These are phyloP conservation scores for Metalampra italica DNA, from an alignment of 2,888 invertebrate species.

Conservation along the genomic window DNA sequence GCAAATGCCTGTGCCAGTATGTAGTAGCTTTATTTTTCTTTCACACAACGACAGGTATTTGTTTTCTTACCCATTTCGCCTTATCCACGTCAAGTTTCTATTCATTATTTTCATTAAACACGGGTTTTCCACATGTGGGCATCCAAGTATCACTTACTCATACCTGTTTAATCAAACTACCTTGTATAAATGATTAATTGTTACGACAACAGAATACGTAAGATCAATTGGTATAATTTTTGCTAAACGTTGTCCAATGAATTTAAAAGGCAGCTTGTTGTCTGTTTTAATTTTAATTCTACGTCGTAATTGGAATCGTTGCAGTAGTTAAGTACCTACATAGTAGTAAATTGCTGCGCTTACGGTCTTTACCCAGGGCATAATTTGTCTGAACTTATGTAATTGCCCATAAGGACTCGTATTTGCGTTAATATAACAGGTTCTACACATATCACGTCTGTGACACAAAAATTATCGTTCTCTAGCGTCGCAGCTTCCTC, in stretches of 20 bases:
- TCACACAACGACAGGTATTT: conserved; percentile 23
- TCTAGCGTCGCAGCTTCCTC: conserved; percentile 35
- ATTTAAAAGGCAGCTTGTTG: conserved; percentile 31
- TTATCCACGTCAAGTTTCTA: conserved; percentile 40
- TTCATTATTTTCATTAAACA: conserved; percentile 61
- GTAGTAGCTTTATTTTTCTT: conserved; percentile 31
- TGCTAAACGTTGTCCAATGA: conserved; percentile 12
- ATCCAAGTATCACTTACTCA: conserved; percentile 35
- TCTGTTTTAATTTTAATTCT: conserved; percentile 39
- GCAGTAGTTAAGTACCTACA: conserved; percentile 18
- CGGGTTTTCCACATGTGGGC: conserved; percentile 46
- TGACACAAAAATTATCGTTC: conserved; percentile 35
- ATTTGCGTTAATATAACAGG: conserved; percentile 40
- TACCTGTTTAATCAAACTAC: conserved; percentile 36
- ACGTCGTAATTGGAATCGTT: conserved; percentile 37
- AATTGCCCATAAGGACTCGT: conserved; percentile 39
- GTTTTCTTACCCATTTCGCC: conserved; percentile 30
- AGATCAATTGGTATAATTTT: conserved; percentile 17
- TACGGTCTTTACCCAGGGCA: conserved; percentile 35
- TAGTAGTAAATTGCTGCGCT: conserved; percentile 39
- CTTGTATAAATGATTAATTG: conserved; percentile 37
- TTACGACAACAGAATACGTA: conserved; percentile 31
- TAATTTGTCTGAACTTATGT: conserved; percentile 40
- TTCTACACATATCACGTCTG: conserved; percentile 29
- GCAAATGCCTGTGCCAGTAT: conserved; percentile 8